A percentile compares a stretch with the other conserved stretches of the same genome.
These are phyloP conservation scores for Anhinga rufa DNA, from an alignment of 2,113 vertebrate genomes.

Conservation along the genomic window DNA sequence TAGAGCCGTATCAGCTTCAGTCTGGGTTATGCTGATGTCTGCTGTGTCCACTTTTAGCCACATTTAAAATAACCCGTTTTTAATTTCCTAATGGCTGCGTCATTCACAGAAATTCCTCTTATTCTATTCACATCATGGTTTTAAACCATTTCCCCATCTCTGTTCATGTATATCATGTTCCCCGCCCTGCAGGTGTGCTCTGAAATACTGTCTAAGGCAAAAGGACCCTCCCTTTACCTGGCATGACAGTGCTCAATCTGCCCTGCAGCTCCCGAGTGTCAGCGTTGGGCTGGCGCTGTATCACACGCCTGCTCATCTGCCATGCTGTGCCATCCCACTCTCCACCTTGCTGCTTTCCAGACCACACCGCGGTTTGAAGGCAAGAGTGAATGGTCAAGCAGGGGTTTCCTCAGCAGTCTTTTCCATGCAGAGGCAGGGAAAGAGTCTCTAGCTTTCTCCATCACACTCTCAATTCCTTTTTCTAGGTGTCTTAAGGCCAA, in stretches of 20 bases:
- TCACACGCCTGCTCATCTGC: rapidly evolving
- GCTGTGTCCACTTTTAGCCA: background rate
- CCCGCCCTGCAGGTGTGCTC: rapidly evolving
- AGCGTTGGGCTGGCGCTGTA: rapidly evolving
- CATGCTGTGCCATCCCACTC: rapidly evolving
- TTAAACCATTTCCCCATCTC: background rate
- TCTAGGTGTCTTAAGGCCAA: background rate
- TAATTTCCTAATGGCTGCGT: background rate
- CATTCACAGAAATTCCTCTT: background rate
- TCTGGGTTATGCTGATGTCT: background rate
- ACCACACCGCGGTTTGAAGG: background rate
- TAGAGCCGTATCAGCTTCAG: background rate
- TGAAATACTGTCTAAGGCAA: background rate
- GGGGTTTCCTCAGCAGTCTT: background rate
- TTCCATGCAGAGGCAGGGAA: background rate
- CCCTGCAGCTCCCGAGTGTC: rapidly evolving
- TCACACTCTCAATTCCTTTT: background rate
- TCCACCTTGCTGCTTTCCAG: background rate
- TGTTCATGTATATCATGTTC: background rate
- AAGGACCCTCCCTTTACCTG: background rate
- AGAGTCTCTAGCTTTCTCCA: background rate
- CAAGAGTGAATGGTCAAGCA: background rate
- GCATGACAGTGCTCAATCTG: background rate
- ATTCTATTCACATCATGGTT: background rate
- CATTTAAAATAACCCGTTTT: background rate